Conservation (phyloP, 2,888 invertebrate genomes). For the Phytoseiulus persimilis region DNA sequence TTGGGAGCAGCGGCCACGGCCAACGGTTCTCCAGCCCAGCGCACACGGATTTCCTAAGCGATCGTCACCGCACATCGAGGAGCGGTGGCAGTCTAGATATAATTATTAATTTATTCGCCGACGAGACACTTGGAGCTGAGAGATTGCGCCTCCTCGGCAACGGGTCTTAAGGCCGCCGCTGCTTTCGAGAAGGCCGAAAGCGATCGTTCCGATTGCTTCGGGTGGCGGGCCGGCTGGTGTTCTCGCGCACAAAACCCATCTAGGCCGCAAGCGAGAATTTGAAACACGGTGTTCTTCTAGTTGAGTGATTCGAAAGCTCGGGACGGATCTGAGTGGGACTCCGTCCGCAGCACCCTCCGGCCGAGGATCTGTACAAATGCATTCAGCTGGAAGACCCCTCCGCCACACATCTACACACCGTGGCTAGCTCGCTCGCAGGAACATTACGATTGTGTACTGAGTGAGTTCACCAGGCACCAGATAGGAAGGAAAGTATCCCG, state of each 20-base stretch:
- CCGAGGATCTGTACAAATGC: slow-evolving; percentile 29
- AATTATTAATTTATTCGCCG: neutral
- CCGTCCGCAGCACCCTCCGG: neutral
- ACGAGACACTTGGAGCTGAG: neutral
- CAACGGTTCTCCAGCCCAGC: neutral
- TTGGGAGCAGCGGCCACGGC: neutral
- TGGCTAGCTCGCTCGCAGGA: neutral
- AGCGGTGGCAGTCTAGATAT: neutral
- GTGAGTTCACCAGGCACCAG: neutral
- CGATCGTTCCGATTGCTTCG: neutral
- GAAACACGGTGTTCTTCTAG: slow-evolving; percentile 38
- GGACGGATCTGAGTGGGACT: neutral
- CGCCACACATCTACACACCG: neutral
- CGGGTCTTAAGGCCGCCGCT: neutral
- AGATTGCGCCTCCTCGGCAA: neutral
- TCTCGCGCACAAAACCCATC: neutral
- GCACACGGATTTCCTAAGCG: neutral
- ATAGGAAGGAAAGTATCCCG: neutral
- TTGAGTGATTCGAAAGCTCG: slow-evolving; percentile 20
- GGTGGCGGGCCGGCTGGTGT: neutral
- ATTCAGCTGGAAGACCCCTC: slow-evolving; percentile 37
- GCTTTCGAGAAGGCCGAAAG: neutral
- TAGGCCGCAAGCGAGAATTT: slow-evolving; percentile 39
- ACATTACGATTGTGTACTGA: neutral
- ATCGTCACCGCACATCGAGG: neutral